Conservation (phyloP, 2,113 vertebrate genomes). For the Tyto alba region DNA sequence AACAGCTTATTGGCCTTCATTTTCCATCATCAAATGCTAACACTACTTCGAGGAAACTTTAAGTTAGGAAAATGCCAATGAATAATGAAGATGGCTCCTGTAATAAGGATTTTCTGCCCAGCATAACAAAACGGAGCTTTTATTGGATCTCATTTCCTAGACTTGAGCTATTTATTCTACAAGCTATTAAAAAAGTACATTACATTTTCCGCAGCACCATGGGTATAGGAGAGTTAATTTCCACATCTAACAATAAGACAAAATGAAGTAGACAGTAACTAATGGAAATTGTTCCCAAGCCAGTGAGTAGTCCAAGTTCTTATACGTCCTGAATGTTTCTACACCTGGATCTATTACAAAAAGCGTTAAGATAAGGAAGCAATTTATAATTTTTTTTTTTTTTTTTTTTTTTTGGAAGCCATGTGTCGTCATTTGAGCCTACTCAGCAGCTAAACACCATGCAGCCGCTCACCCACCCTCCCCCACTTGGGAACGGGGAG, state of each 20-base stretch:
- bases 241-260: not conserved
- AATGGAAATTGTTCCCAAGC: not conserved
- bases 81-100: constrained; percentile 26
- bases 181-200: not conserved
- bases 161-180: not conserved
- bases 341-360: not conserved
- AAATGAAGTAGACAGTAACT: not conserved
- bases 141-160: not conserved
- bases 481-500: too few species aligned
- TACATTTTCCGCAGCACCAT: not conserved
- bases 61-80: constrained; percentile 29
- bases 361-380: not conserved
- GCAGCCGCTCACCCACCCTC: too few species aligned
- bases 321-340: not conserved
- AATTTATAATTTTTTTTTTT: not conserved
- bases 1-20: constrained; percentile 19
- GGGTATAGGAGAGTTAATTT: not conserved
- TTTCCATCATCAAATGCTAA: constrained; percentile 50
- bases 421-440: too few species aligned
- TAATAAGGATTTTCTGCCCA: not conserved
- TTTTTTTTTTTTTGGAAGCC: too few species aligned
- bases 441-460: too few species aligned
- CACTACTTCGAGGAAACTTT: constrained; percentile 32
- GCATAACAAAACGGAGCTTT: not conserved
- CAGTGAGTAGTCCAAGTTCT: not conserved